Percentiles rank a stretch among this genome's conserved stretches.
Evolutionary conservation across 1,140 invertebrate species (phyloP).

Genomic region (Asbolus verrucosus): DNA sequence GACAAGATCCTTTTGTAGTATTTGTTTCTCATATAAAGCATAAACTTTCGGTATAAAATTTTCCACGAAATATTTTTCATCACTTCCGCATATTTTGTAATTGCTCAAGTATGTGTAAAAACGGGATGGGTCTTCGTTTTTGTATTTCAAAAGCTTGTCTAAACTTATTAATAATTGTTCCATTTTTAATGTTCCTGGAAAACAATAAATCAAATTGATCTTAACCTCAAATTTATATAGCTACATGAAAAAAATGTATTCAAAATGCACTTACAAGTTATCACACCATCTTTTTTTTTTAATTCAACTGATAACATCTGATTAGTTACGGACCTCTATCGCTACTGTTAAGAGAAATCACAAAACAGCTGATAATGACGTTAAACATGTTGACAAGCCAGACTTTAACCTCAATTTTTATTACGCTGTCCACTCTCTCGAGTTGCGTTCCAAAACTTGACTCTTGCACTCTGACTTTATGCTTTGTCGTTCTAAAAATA

Average conservation of each 20-base stretch:
- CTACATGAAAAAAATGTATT: neutral
- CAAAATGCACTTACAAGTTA: neutral
- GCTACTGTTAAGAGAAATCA: too few species aligned
- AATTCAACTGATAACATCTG: too few species aligned
- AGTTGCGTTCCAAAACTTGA: too few species aligned
- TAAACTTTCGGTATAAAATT: slow-evolving; percentile 50
- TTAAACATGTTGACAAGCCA: too few species aligned
- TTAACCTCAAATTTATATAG: neutral
- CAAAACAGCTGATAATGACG: too few species aligned
- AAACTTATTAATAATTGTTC: slow-evolving; percentile 13
- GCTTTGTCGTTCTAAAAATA: too few species aligned
- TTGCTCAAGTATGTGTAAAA: slow-evolving; percentile 47
- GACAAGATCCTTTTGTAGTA: slow-evolving; percentile 55
- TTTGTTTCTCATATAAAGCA: slow-evolving; percentile 33
- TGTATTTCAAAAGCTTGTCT: slow-evolving; percentile 24
- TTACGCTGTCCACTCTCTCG: too few species aligned
- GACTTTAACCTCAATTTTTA: too few species aligned
- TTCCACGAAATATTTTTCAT: slow-evolving; percentile 41
- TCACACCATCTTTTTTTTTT: too few species aligned
- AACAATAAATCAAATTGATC: neutral
- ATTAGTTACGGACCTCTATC: too few species aligned
- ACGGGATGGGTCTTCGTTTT: slow-evolving; percentile 22
- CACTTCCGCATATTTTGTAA: slow-evolving; percentile 14
- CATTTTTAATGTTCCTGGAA: neutral
- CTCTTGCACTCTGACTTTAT: too few species aligned